phyloP scores from a whole-genome alignment of 2,113 vertebrate species.

The Platycercus adscitus region DNA sequence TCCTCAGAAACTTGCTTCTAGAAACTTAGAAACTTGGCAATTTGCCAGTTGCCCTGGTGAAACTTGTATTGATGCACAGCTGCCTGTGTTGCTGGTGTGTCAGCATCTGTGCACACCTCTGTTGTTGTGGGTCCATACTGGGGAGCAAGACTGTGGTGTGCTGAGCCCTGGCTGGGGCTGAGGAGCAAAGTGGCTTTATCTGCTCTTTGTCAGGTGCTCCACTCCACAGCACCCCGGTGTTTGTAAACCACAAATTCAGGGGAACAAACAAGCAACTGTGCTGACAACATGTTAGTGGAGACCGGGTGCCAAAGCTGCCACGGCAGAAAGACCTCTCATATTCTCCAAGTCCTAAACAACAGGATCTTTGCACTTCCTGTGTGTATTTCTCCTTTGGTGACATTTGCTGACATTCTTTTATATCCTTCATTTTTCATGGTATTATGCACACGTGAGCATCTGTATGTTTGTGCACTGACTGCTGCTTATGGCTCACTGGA shows the following conservation, averaged over 20 bases:
- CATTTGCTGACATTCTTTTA: neutral
- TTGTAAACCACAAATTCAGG: neutral
- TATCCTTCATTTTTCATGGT: neutral
- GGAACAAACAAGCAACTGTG: neutral
- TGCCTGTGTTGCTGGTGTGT: neutral
- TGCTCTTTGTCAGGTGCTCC: neutral
- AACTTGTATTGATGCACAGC: neutral
- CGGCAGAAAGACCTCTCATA: neutral
- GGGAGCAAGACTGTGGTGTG: fast-evolving
- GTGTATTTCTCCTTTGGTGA: neutral
- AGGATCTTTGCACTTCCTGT: neutral
- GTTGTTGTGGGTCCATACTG: neutral
- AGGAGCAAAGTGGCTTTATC: neutral
- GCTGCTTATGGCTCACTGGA: neutral
- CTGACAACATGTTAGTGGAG: neutral
- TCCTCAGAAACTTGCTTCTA: neutral
- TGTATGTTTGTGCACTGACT: neutral
- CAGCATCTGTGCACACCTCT: fast-evolving
- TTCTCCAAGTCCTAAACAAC: neutral
- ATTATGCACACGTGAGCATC: neutral
- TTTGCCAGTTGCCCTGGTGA: neutral
- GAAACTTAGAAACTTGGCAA: neutral
- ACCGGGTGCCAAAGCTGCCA: neutral
- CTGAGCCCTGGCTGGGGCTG: neutral
- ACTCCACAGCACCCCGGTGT: neutral